These are phyloP conservation scores for Callipepla squamata DNA, from an alignment of 2,113 vertebrate species.

Conservation along the genomic window DNA sequence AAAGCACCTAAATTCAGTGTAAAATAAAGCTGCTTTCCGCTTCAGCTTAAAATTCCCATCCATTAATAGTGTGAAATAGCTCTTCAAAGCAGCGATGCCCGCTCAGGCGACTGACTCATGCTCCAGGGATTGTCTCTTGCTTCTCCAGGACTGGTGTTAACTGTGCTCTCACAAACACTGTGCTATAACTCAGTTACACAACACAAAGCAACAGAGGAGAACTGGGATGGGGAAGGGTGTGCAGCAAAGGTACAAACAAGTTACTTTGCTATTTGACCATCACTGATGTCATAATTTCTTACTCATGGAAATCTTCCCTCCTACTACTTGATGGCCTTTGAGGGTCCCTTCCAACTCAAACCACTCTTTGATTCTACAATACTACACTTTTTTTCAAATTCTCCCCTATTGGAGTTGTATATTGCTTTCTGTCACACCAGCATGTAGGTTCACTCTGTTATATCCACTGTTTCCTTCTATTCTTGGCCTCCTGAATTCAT, in stretches of 20 bases:
- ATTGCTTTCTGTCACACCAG: background rate
- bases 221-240: background rate
- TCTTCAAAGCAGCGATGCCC: background rate
- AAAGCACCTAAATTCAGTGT: background rate
- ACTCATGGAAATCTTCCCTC: background rate
- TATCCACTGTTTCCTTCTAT: background rate
- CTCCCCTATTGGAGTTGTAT: background rate
- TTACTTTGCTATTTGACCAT: background rate
- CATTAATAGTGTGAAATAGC: background rate
- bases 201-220: background rate
- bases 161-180: background rate
- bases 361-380: no score
- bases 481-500: background rate
- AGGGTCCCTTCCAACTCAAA: no score
- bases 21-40: background rate
- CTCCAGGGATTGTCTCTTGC: background rate
- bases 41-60: background rate
- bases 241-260: background rate
- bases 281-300: background rate
- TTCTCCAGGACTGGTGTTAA: background rate
- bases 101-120: background rate
- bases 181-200: background rate
- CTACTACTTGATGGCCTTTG: background rate
- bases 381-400: background rate
- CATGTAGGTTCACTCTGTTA: background rate